These are phyloP conservation scores for Paralichthys olivaceus DNA, from an alignment of 2,113 vertebrate species.

Conservation along the genomic window DNA sequence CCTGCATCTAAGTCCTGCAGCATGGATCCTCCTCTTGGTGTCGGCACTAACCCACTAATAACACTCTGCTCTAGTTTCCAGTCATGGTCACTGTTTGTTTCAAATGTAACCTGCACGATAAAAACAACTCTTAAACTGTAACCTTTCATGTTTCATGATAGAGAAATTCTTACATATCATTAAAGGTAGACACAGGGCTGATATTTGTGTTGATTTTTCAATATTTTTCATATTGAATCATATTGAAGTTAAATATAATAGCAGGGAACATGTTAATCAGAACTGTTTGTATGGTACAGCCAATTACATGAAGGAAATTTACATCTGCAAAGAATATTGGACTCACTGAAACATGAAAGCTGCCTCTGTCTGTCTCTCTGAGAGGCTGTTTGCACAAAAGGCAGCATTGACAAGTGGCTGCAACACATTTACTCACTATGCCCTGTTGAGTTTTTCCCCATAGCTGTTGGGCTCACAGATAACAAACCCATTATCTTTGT, in stretches of 20 bases:
- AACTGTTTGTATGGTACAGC: not conserved
- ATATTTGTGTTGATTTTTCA: not conserved
- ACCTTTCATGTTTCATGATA: constrained; percentile 46
- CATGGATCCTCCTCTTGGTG: constrained; percentile 39
- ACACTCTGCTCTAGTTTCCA: not conserved
- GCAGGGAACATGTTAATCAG: not conserved
- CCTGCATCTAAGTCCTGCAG: constrained; percentile 35
- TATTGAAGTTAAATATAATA: not conserved
- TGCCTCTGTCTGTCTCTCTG: constrained; percentile 19
- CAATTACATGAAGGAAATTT: not conserved
- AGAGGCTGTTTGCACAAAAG: constrained; percentile 24
- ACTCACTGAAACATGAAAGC: constrained; percentile 42
- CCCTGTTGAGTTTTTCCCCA: constrained; percentile 34
- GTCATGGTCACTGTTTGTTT: constrained; percentile 12
- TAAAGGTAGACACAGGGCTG: not conserved
- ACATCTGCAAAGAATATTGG: not conserved
- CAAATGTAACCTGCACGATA: not conserved
- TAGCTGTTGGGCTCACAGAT: constrained; percentile 32
- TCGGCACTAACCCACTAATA: constrained; percentile 23
- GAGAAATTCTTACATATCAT: not conserved
- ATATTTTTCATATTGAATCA: not conserved
- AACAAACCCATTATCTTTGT: constrained; percentile 47
- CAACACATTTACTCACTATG: constrained; percentile 27
- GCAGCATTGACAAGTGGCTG: constrained; percentile 31
- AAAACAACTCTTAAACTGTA: not conserved